phyloP scores from a whole-genome alignment of 2,113 vertebrate species.

The Chionis minor region DNA sequence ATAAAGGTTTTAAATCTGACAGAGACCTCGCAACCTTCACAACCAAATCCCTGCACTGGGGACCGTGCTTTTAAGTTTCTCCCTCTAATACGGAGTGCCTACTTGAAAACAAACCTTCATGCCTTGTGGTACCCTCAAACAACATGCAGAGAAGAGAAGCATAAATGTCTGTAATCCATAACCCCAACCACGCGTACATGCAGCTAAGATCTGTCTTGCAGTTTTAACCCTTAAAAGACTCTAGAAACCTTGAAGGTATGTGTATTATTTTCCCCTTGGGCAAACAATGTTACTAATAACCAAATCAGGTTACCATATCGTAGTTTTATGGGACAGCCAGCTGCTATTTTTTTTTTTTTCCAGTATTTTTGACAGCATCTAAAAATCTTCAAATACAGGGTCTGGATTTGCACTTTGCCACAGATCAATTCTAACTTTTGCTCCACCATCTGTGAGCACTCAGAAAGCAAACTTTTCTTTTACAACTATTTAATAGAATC shows the following conservation, averaged over 20 bases:
- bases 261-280: background rate
- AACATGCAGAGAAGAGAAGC: fast-evolving
- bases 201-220: background rate
- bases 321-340: background rate
- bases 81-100: background rate
- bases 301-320: background rate
- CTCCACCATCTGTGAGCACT: background rate
- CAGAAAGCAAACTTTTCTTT: background rate
- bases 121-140: background rate
- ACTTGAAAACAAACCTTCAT: background rate
- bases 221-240: background rate
- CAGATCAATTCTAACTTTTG: background rate
- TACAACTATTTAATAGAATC: background rate
- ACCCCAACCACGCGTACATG: background rate
- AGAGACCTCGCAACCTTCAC: background rate
- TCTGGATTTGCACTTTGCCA: background rate
- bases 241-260: background rate
- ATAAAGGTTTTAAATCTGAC: background rate
- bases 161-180: background rate
- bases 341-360: background rate
- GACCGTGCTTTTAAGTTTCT: background rate
- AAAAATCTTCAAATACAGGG: background rate
- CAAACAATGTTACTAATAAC: background rate
- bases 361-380: background rate
- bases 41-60: background rate